A percentile compares a stretch with the other conserved stretches of the same genome.
phyloP scores from a whole-genome alignment of 1,140 invertebrate genomes.

The Alviniconcha marisindica region DNA sequence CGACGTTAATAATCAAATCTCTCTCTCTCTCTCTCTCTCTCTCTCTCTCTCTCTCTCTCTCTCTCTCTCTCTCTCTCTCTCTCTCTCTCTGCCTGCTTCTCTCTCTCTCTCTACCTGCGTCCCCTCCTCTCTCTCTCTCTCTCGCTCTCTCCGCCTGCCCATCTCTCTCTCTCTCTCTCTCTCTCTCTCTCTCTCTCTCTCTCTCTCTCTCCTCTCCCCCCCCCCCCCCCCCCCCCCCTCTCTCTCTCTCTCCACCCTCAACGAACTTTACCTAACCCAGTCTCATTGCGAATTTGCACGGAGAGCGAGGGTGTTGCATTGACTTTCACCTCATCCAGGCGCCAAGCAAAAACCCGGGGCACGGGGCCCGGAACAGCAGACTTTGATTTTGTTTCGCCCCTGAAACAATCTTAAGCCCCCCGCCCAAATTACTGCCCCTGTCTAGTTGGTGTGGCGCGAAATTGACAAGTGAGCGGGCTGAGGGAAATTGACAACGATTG shows the following conservation, averaged over 20 bases:
- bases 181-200: neutral
- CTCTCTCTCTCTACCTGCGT: neutral
- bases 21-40: no score
- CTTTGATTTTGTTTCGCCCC: neutral
- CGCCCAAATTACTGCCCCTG: constrained; percentile 28
- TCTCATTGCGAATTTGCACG: no score
- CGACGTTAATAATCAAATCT: no score
- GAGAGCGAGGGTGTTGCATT: neutral
- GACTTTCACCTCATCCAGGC: neutral
- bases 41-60: neutral
- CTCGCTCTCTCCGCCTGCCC: no score
- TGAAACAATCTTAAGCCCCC: constrained; percentile 17
- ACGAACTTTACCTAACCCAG: no score
- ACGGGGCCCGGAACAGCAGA: neutral
- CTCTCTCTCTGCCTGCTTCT: neutral
- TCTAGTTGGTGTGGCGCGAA: constrained; percentile 5
- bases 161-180: no score
- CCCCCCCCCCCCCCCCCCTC: no score
- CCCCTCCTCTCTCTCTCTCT: no score
- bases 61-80: neutral
- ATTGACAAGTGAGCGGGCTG: constrained; percentile 19
- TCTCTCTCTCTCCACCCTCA: no score
- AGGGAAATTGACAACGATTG: constrained; percentile 26
- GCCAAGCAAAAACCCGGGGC: neutral
- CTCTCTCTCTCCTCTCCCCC: no score